Conservation (phyloP, 2,888 invertebrate species). For the Lissonota sp. region DNA sequence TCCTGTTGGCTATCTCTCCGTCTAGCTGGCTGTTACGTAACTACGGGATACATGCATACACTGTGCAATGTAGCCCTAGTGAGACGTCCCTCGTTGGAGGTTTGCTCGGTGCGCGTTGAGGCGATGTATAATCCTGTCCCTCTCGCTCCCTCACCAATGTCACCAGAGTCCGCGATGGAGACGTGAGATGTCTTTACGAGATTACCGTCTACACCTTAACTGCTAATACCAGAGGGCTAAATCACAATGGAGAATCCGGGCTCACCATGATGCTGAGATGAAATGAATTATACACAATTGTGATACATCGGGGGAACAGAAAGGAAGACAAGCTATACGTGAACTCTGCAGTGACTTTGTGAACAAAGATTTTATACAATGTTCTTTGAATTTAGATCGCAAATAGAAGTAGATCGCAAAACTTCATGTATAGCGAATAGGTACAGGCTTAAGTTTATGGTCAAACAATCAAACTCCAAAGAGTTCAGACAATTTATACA, state of each 20-base stretch:
- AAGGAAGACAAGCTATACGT: too few species aligned
- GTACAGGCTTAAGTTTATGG: too few species aligned
- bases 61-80: constrained; percentile 67
- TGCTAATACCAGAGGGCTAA: constrained; percentile 34
- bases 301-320: too few species aligned
- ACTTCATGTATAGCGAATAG: too few species aligned
- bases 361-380: too few species aligned
- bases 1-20: constrained; percentile 27
- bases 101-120: constrained; percentile 46
- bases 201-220: constrained; percentile 41
- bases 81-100: constrained; percentile 66
- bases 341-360: too few species aligned
- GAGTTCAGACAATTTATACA: too few species aligned
- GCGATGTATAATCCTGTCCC: constrained; percentile 59
- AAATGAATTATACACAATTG: neutral
- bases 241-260: constrained; percentile 19
- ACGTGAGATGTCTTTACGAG: constrained; percentile 51
- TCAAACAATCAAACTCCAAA: too few species aligned
- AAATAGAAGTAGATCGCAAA: too few species aligned
- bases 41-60: constrained; percentile 29
- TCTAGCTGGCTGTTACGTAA: constrained; percentile 49
- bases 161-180: constrained; percentile 49
- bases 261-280: neutral
- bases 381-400: too few species aligned
- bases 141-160: constrained; percentile 39